Evolutionary conservation across 2,888 invertebrate species (phyloP).

Genomic region (Nephrotoma appendiculata): DNA sequence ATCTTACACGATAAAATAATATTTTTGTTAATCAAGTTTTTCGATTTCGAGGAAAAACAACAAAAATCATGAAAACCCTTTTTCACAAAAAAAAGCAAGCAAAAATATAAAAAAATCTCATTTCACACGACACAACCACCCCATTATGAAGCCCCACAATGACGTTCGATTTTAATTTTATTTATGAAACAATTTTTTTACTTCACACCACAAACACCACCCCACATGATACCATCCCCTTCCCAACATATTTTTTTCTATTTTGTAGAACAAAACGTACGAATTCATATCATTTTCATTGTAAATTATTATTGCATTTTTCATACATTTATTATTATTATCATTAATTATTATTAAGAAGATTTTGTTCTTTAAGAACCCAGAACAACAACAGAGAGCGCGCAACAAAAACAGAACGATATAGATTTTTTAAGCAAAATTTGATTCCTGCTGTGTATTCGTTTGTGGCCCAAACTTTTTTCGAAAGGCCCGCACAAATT

Average conservation of each 20-base stretch:
- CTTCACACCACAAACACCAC: neutral
- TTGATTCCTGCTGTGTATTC: neutral
- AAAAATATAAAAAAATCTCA: neutral
- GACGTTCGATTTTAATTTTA: neutral
- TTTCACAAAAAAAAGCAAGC: neutral
- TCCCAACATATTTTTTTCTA: neutral
- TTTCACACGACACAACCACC: neutral
- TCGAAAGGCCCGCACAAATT: neutral
- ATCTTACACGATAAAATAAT: neutral
- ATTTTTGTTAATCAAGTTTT: neutral
- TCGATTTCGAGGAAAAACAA: neutral
- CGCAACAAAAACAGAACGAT: neutral
- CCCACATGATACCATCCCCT: neutral
- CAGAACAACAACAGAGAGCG: neutral
- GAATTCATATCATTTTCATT: neutral
- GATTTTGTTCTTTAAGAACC: neutral
- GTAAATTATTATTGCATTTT: neutral
- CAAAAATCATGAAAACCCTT: neutral
- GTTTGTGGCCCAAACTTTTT: neutral
- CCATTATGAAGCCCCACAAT: neutral
- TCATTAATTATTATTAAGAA: neutral
- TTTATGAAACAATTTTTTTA: neutral
- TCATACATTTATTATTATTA: neutral
- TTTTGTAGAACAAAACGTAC: neutral
- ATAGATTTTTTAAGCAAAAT: neutral